A percentile compares a stretch with the other conserved stretches of the same genome.
Evolutionary conservation across 2,113 vertebrate species (phyloP).

Genomic region (Clarias macrocephalus): DNA sequence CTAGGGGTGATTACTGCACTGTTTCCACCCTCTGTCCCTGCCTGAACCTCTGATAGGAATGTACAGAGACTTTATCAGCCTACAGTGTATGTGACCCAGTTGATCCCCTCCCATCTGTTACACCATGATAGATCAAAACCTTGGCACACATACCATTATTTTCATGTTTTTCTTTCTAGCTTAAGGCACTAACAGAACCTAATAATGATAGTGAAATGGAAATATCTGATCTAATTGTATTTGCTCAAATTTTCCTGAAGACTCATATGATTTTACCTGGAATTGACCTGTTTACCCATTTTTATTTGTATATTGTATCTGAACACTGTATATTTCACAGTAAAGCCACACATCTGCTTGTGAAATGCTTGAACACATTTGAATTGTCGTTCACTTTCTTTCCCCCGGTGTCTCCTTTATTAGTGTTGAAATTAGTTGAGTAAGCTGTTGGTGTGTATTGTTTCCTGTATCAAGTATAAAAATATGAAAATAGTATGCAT

Average conservation of each 20-base stretch:
- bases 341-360: not conserved
- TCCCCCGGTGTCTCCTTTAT: not conserved
- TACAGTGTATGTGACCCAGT: not conserved
- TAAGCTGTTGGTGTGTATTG: not conserved
- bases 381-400: not conserved
- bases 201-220: not conserved
- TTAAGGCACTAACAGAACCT: not conserved
- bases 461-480: not conserved
- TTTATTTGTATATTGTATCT: not conserved
- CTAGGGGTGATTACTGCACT: constrained; percentile 37
- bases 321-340: not conserved
- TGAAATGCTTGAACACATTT: not conserved
- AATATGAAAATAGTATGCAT: not conserved
- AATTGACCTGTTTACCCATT: no score
- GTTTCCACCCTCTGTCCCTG: constrained; percentile 35
- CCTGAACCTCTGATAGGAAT: constrained; percentile 52
- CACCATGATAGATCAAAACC: constrained; percentile 15
- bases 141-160: not conserved
- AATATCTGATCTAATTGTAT: not conserved
- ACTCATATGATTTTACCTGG: not conserved
- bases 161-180: not conserved
- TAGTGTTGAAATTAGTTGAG: not conserved
- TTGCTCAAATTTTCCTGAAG: not conserved
- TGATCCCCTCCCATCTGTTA: constrained; percentile 34
- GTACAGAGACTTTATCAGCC: constrained; percentile 42